Conservation (phyloP, 2,797 vertebrate genomes). For the Octomys mimax region DNA sequence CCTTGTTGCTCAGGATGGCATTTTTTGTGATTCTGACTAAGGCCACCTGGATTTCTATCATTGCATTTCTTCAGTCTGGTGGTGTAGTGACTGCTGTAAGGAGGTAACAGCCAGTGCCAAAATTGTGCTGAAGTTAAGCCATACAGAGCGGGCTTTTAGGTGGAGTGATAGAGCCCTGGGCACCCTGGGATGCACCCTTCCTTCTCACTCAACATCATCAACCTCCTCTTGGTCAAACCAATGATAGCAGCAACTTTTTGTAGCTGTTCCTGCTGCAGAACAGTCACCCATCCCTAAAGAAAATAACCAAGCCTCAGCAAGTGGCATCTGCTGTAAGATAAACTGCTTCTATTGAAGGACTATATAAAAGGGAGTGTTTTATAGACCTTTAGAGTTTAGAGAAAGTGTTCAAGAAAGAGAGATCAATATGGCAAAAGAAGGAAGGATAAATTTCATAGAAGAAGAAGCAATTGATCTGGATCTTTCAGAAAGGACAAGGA, state of each 20-base stretch:
- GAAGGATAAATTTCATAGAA: constrained; percentile 44
- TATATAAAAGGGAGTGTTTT: constrained; percentile 63
- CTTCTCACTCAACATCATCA: neutral
- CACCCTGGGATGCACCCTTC: neutral
- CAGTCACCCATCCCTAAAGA: neutral
- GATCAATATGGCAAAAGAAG: constrained; percentile 34
- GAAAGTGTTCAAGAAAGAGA: constrained; percentile 62
- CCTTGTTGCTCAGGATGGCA: neutral
- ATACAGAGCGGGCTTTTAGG: neutral
- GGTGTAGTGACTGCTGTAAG: neutral
- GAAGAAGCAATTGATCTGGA: constrained; percentile 37
- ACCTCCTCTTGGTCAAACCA: neutral
- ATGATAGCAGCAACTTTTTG: neutral
- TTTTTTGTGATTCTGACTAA: neutral
- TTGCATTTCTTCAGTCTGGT: neutral
- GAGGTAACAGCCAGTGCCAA: neutral
- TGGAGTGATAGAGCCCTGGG: neutral
- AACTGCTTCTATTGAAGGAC: constrained; percentile 36
- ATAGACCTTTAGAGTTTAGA: constrained; percentile 55
- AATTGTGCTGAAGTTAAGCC: neutral
- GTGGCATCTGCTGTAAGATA: neutral
- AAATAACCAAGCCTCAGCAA: neutral
- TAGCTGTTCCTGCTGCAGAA: neutral
- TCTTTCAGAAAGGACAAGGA: neutral
- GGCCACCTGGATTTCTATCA: neutral